Percentiles rank a stretch among this genome's conserved stretches.
phyloP scores from a whole-genome alignment of 1,140 invertebrate genomes.

The Sycophila sp. region DNA sequence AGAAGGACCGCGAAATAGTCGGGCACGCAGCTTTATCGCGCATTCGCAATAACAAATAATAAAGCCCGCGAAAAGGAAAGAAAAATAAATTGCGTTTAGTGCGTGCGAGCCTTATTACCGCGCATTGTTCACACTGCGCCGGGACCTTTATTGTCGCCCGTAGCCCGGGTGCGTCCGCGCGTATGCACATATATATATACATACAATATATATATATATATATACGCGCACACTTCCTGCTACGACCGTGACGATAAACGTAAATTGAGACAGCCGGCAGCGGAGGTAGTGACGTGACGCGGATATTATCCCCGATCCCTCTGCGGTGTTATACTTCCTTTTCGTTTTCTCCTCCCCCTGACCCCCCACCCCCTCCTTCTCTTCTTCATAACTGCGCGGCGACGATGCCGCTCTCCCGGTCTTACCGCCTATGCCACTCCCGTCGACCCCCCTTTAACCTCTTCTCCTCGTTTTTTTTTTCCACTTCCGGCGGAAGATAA shows the following conservation, averaged over 20 bases:
- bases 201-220: constrained; percentile 4
- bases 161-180: not conserved
- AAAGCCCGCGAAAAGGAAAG: not conserved
- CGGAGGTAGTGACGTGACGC: constrained; percentile 41
- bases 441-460: not conserved
- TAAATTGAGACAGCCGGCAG: constrained; percentile 47
- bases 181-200: not conserved
- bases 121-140: not conserved
- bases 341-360: too few relatives aligned
- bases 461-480: not conserved
- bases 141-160: not conserved
- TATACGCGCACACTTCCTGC: not conserved
- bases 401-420: too few relatives aligned
- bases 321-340: constrained; percentile 37
- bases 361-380: too few relatives aligned
- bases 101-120: constrained; percentile 21
- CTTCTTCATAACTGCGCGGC: not conserved
- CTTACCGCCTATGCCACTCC: too few relatives aligned
- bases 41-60: constrained; percentile 13
- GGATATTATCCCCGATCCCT: constrained; percentile 46
- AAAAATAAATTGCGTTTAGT: constrained; percentile 9
- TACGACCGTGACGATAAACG: constrained; percentile 45
- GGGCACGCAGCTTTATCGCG: not conserved
- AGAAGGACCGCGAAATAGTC: too few relatives aligned
- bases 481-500: not conserved